Evolutionary conservation across 2,113 vertebrate species (phyloP), one percentile per base, ranked within the genome.

Genomic region (Dissostichus mawsoni): DNA sequence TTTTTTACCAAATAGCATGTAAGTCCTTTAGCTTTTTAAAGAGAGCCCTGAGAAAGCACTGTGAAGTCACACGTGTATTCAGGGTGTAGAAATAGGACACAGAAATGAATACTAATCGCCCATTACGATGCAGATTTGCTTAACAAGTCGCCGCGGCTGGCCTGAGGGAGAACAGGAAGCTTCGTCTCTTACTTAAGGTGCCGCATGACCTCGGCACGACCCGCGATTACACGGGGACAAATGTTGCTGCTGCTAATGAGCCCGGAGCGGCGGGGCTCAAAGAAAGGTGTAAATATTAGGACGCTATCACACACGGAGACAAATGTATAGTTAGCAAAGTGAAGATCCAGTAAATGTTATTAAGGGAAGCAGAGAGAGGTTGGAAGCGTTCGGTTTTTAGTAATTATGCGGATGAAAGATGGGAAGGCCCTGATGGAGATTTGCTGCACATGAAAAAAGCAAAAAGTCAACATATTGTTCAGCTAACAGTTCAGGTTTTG

Each of bases 121-220:
- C 62, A 92, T 91, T 91, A 87, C 83, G 13, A 90, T 87, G 87
- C 87, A 92, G 85, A 91, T 89, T 82, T 90, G 85, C 87, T 87
- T 83, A 83, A 85, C 86, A 81, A 74, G 78, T 71, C 77, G 70
- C 76, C 74, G 29, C n/a, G 8, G 11, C 52, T 0, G 36, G 86
- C 93, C 90, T 66, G 75, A 58, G 84, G 90, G 90, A 81, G 66
- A 81, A 63, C 51, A 64, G 64, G 80, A 78, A 51, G 83, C 53
- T 66, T 82, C 77, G 71, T 76, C 69, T 82, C 78, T 80, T 72
- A 80, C 79, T 79, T 48, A 58, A 82, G 84, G 82, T 80, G 74
- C 63, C 2, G 73, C 47, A 16, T 69, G 88, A 85, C 84, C 80
- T 88, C 74, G 0, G 45, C 23, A 0, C 18, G 66, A 88, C 86